Base-by-base conservation (phyloP, 2,797 vertebrate species). In the Hemibagrus guttatus region DNA sequence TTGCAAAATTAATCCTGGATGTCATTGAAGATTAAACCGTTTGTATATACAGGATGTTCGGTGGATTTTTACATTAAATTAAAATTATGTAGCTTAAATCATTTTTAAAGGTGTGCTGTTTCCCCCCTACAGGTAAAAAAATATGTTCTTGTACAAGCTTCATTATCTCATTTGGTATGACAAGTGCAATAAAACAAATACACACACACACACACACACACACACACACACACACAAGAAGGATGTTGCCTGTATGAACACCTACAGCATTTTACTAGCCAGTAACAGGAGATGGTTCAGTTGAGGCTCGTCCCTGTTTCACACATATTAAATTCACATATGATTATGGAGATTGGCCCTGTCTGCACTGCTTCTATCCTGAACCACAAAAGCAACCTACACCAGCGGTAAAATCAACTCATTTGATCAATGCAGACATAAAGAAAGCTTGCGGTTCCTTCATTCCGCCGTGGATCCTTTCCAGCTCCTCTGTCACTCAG, bases 201-300 rank as follows among this genome's bases (percentile, higher is more conserved):
- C 46, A n/a, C 63, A 64, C 54, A 78, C 26, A 79, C 76, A 79
- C n/a, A 68, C 28, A 35, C 28, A 68, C 64, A 68, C 64, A 68
- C 64, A 68, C 69, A 71, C 69, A 56, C n/a, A 76, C 16, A 54
- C 28, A 69, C 16, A 71, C 31, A 72, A 17, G 26, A 16, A 46
- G 19, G 46, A 82, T 35, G 61, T 49, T 82, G 42, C 8, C n/a
- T 56, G 52, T 12, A 56, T 59, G 23, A 28, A 31, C n/a, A 49
- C 56, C 56, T 26, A 13, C 9, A n/a, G 6, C 52, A n/a, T 28
- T 79, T 11, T 28, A 28, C 64, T 68, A 85, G 35, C 94, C 93
- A 94, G 93, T 87, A 94, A 93, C 92, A 12, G 83, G 17, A 84
- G 74, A 82, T 89, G 90, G 92, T 94, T 94, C 92, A 94, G 83